Base-by-base conservation (phyloP, 2,113 vertebrate genomes). In the Pica pica region DNA sequence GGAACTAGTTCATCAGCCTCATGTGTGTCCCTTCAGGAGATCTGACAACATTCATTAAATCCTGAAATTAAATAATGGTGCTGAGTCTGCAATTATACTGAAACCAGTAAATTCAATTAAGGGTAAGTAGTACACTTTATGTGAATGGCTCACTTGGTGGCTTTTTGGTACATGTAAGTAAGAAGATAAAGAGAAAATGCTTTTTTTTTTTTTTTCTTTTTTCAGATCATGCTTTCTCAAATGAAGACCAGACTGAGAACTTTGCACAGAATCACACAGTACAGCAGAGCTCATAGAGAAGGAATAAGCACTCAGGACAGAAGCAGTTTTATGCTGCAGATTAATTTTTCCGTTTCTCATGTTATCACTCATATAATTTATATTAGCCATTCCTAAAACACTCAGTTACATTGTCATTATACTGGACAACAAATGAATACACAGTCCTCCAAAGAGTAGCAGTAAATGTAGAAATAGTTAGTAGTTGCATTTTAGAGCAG, bases 101-200 rank as follows among this genome's bases (percentile, higher is more conserved):
- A 89, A 94, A 73, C 14, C 14, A 39, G 74, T 95, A 93, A 76
- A 83, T 90, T 90, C 41, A 90, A 56, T 92, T 94, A 96, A 67
- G 75, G 39, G 18, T 47, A 90, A 93, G 56, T 35, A 78, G 22
- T 35, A 59, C 52, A 46, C 42, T 92, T 90, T 81, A 75, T 91
- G 52, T 92, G 52, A 95, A 86, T 82, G 52, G 15, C 47, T 94
- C 68, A 81, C 68, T 90, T 87, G 33, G 42, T 96, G 79, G 3
- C 59, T 91, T 91, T 93, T 80, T 59, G 47, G 42, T 86, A 50
- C 24, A 8, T 63, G 47, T 65, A 86, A 87, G 44, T 47, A 90
- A 82, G 60, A 86, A 70, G 35, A 83, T 44, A 78, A 87, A 70
- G 23, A 83, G 26, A 69, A 77, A 83, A 83, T 26, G 21, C 5